A percentile compares a stretch with the other conserved stretches of the same genome.
Evolutionary conservation across 2,888 invertebrate species (phyloP).

Genomic region (Graphium colonna): DNA sequence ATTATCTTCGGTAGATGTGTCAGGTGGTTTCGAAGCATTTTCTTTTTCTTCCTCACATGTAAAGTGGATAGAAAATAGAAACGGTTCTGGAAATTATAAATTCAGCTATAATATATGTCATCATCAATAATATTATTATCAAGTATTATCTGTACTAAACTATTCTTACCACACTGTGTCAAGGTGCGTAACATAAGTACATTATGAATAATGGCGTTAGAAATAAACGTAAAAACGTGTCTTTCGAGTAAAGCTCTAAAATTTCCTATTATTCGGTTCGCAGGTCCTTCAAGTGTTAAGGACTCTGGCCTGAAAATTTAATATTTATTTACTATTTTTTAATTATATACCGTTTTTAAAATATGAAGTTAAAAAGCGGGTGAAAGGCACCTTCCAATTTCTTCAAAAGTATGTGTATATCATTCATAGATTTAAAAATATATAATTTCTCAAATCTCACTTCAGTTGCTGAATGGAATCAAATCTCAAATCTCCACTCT

Average conservation of each 20-base stretch:
- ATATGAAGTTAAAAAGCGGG: too few relatives aligned
- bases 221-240: slow-evolving; percentile 52
- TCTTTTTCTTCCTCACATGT: neutral
- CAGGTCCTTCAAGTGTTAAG: slow-evolving; percentile 55
- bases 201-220: slow-evolving; percentile 43
- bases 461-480: slow-evolving; percentile 44
- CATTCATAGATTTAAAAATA: too few relatives aligned
- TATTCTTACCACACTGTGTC: slow-evolving; percentile 48
- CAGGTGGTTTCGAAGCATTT: neutral
- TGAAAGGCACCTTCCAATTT: too few relatives aligned
- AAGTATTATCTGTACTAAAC: neutral
- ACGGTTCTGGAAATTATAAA: slow-evolving; percentile 4
- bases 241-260: slow-evolving; percentile 55
- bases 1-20: neutral
- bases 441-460: too few relatives aligned
- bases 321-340: too few relatives aligned
- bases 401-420: too few relatives aligned
- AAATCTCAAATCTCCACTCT: slow-evolving; percentile 43
- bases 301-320: slow-evolving; percentile 47
- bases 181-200: slow-evolving; percentile 43
- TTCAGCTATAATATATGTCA: neutral
- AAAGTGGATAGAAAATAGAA: neutral
- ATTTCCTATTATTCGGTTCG: slow-evolving; percentile 49
- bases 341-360: too few relatives aligned
- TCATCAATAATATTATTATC: neutral